Evolutionary conservation across 2,113 vertebrate species (phyloP).

Genomic region (Columba janthina): DNA sequence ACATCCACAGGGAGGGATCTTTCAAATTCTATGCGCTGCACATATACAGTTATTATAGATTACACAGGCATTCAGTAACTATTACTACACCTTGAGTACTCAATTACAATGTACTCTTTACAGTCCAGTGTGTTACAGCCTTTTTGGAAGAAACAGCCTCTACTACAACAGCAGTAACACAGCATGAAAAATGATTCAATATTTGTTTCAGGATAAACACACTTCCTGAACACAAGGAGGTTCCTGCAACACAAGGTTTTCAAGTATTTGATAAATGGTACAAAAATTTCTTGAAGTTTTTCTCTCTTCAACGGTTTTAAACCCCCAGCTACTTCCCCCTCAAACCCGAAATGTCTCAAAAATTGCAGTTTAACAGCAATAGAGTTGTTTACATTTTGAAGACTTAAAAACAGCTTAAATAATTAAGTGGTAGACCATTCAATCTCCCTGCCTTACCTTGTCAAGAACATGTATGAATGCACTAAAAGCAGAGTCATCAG

Average conservation of each 20-base stretch:
- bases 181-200: neutral
- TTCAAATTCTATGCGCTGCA: neutral
- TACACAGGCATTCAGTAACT: neutral
- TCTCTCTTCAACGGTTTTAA: neutral
- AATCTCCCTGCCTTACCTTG: neutral
- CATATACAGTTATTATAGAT: neutral
- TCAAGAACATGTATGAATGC: neutral
- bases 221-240: neutral
- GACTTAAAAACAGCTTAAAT: neutral
- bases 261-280: neutral
- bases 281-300: neutral
- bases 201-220: neutral
- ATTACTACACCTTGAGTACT: neutral
- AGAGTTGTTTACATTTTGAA: neutral
- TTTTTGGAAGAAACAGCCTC: neutral
- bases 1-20: neutral
- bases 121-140: neutral
- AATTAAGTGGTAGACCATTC: neutral
- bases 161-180: neutral
- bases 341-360: neutral
- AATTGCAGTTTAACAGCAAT: neutral
- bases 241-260: neutral
- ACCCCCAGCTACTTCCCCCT: neutral
- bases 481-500: neutral
- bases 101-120: neutral